Conservation (phyloP, 2,888 invertebrate genomes). For the Hololepta plana region DNA sequence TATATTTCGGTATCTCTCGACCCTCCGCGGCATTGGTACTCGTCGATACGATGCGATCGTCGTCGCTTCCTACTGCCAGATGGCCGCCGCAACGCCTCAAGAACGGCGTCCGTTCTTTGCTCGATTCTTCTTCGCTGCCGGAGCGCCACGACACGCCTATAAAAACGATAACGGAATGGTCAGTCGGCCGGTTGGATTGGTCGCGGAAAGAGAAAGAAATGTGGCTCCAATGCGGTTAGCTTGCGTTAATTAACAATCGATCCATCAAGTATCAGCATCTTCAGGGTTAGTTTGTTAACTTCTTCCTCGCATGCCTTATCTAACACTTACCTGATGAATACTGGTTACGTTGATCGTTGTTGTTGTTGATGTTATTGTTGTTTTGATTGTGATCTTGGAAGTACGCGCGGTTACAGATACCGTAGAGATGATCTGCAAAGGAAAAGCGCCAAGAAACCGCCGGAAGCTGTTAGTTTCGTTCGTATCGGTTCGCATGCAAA, state of each 20-base stretch:
- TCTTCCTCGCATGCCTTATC: slow-evolving; percentile 3
- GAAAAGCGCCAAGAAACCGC: not conserved
- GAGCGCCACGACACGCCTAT: slow-evolving; percentile 32
- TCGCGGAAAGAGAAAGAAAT: not conserved
- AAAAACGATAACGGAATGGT: too few species aligned
- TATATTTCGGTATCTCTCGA: slow-evolving; percentile 14
- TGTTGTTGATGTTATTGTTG: too few species aligned
- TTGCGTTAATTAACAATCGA: not conserved
- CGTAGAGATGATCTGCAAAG: slow-evolving; percentile 37
- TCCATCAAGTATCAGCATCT: too few species aligned
- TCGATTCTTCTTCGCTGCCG: slow-evolving; percentile 27
- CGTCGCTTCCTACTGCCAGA: too few species aligned
- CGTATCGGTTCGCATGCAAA: too few species aligned
- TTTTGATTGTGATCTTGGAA: slow-evolving; percentile 59
- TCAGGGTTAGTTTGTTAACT: slow-evolving; percentile 1
- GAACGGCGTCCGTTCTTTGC: slow-evolving; percentile 30
- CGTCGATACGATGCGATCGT: too few species aligned
- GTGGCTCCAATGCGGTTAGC: not conserved
- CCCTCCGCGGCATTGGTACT: too few species aligned
- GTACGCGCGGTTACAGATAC: slow-evolving; percentile 62
- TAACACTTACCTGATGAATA: slow-evolving; percentile 28
- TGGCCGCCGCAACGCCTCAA: too few species aligned
- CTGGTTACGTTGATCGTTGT: too few species aligned
- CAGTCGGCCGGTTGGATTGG: too few species aligned
- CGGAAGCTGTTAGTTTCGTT: too few species aligned